Evolutionary conservation across 2,888 invertebrate species (phyloP).

Genomic region (Cristatella mucedo): DNA sequence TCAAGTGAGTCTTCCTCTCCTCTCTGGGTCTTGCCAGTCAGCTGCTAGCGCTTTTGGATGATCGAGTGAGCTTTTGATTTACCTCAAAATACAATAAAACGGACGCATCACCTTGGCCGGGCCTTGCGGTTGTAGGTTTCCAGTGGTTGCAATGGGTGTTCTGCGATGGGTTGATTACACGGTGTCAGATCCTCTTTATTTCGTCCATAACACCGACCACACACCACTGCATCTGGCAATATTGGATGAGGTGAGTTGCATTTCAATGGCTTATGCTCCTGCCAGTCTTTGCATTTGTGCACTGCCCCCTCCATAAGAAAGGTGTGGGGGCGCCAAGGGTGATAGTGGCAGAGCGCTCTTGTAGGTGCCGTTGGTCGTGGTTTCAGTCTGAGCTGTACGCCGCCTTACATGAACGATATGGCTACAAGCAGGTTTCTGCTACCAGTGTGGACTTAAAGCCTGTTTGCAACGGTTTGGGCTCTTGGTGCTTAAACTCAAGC

Average conservation of each 20-base stretch:
- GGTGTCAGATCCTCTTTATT: conserved; percentile 84
- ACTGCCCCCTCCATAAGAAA: no score
- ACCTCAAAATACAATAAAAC: background rate
- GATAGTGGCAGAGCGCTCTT: no score
- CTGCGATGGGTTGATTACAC: conserved; percentile 86
- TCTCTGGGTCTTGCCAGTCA: background rate
- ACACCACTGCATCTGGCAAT: conserved; percentile 86
- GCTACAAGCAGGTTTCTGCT: no score
- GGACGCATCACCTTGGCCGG: no score
- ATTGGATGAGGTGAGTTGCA: conserved; percentile 55
- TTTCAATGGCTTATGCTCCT: background rate
- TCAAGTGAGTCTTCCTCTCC: conserved; percentile 48
- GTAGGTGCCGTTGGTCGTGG: no score
- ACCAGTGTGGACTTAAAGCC: no score
- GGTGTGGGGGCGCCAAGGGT: no score
- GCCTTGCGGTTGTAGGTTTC: conserved; percentile 58
- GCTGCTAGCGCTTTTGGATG: background rate
- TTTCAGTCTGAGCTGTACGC: no score
- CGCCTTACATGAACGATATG: no score
- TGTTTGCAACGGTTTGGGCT: no score
- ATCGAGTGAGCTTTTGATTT: no score
- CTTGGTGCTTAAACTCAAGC: no score
- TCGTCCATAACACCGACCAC: conserved; percentile 86
- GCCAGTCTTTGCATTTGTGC: background rate
- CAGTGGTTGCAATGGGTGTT: conserved; percentile 83